Conservation (phyloP, 2,797 vertebrate species). For the Xenops minutus region DNA sequence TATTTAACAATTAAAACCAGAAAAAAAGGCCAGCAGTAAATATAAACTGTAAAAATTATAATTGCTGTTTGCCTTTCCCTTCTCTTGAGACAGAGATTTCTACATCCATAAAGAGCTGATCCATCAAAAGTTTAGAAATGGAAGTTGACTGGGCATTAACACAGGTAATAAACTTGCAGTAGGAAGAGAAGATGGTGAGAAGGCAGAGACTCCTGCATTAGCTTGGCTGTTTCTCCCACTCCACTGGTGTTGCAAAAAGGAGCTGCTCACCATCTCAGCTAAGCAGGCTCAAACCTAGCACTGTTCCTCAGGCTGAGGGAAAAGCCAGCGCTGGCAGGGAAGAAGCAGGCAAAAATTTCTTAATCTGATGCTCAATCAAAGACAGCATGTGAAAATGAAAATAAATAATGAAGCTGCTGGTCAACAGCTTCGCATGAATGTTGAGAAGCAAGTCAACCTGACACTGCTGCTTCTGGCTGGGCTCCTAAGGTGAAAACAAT, state of each 20-base stretch:
- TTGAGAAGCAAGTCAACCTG: neutral
- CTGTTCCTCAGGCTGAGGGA: neutral
- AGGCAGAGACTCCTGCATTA: neutral
- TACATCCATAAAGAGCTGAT: neutral
- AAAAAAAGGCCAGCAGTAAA: neutral
- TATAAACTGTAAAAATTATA: neutral
- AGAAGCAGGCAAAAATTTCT: neutral
- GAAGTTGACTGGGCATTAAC: neutral
- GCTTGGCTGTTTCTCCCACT: neutral
- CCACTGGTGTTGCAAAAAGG: neutral
- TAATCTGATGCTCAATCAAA: neutral
- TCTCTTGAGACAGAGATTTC: neutral
- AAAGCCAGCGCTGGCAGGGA: neutral
- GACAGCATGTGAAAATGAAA: neutral
- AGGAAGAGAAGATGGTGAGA: neutral
- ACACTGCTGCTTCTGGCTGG: neutral
- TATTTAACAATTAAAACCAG: neutral
- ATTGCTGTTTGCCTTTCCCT: neutral
- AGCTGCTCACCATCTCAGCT: rapidly evolving
- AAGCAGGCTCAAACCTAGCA: neutral
- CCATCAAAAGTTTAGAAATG: neutral
- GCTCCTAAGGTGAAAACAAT: neutral
- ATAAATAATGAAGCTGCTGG: neutral
- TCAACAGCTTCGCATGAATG: neutral
- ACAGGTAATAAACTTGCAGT: neutral